Base-by-base conservation (phyloP, 2,888 invertebrate species). In the Liposcelis brunnea region DNA sequence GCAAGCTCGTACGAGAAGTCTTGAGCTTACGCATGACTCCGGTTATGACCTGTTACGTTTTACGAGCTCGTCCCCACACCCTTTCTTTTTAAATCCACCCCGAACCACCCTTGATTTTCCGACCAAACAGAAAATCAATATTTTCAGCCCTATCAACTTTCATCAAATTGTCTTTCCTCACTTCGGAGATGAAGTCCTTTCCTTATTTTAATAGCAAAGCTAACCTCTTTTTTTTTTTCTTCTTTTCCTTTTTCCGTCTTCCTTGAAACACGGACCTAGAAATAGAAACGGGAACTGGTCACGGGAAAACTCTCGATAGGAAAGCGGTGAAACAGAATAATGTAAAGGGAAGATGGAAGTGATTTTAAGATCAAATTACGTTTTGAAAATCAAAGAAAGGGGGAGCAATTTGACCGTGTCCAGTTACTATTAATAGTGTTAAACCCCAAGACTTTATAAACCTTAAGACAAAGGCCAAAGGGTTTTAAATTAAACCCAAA, bases 71-170 rank as follows among this genome's bases (percentile, higher is more conserved):
- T 18, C 40, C 35, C 35, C 35, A 14, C 26, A 26, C 26, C 26
- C 26, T 26, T 26, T 26, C 26, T 26, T 26, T 26, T 26, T 26
- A 4, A 26, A 26, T 26, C 26, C 35, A 7, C 16, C 35, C 35
- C 35, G 6, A 7, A 35, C 35, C 16, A 14, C 35, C 35, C 35
- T 35, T 35, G 16, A 35, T 35, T 35, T 35, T 35, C 14, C 14
- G 35, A 35, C 40, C 40, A 40, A 40, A 40, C 19, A 19, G 40
- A 40, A 40, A 40, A 40, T 40, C 40, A 40, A 40, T 40, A 40
- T 19, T 40, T 40, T 40, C 40, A 40, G 40, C 40, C 16, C 40
- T 40, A 40, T 40, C 40, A 40, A 40, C 40, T 40, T 40, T 40
- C 16, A 40, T 40, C 16, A 19, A 19, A 40, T 40, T 40, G 40